Evolutionary conservation across 2,797 vertebrate species (phyloP), one percentile per base, ranked within the genome.

Genomic region (Myiothlypis coronata): DNA sequence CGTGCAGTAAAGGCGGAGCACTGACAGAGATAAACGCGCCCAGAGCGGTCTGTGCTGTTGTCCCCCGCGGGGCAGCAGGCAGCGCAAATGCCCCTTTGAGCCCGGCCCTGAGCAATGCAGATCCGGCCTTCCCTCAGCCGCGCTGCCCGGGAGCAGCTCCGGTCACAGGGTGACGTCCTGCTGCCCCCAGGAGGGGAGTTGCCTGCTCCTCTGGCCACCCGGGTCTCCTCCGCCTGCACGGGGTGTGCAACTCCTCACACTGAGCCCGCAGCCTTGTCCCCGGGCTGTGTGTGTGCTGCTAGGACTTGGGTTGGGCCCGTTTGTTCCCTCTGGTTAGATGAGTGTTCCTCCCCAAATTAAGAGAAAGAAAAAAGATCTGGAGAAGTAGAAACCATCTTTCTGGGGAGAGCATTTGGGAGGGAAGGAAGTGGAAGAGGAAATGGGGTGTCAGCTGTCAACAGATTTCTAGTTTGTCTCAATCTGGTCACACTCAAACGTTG

Each of bases 111-210:
- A 13, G n/a, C 19, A 0, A 0, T 12, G 3, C 35, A 2, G 1
- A 28, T 9, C 34, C 12, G 4, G 6, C 0, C 1, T 39, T 14
- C 14, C 24, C n/a, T 18, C 37, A 1, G 35, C 12, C 13, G 0
- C 5, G 0, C 12, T 30, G 47, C 44, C 34, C 2, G 2, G 22
- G 14, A 21, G 59, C 30, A 14, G 26, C 39, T 61, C 23, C 6
- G 0, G 1, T 22, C 21, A 1, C 24, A 2, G 0, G 20, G 3
- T 8, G 26, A 15, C 19, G 46, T 34, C 35, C 32, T 28, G 18
- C 21, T 57, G 71, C 44, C 47, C 0, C 32, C 44, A 3, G 52
- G 16, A 20, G 24, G 41, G 35, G 9, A 10, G 59, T 4, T 55
- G 13, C 64, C 35, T 18, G 4, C 12, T 24, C 9, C 16, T 14